Evolutionary conservation across 2,113 vertebrate genomes (phyloP), one percentile per base, ranked within the genome.

Genomic region (Anarhynchus alexandrinus): DNA sequence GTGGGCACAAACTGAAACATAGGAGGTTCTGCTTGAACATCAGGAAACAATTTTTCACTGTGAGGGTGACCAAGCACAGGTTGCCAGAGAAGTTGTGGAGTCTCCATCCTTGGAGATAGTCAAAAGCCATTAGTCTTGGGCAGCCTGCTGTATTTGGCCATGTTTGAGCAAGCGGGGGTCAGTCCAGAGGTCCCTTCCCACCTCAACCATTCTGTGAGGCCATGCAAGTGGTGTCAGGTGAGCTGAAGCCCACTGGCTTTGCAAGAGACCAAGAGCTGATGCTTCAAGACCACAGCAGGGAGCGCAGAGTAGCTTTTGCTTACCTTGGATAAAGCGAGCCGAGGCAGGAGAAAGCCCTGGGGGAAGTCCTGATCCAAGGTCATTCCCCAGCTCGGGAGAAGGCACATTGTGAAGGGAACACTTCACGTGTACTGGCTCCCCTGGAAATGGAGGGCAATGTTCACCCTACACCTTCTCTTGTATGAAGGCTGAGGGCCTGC

Each of bases 391-490:
- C 57, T 12, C 1, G 0, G 45, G 32, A 67, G 74, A 59, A 67
- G 52, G 38, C 18, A 12, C 2, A 1, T 9, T 22, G 74, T 12
- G 38, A 15, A 42, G 69, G 59, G 12, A 65, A 19, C 34, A 5
- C 25, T 13, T 61, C 38, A 8, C 1, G 0, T 20, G 19, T n/a
- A 8, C 30, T 17, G 67, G 42, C 29, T 88, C 3, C n/a, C 22
- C 26, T 43, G 70, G 45, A 4, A 43, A 20, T 40, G 70, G 51
- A 54, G 30, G 40, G 51, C 15, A 20, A 2, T 1, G 45, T 8
- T 43, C n/a, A 10, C 2, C 25, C 8, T 36, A 7, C 34, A 9
- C 51, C 15, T 7, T 5, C 29, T 1, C 59, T 32, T 5, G 2
- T 2, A 4, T 1, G 23, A 29, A 32, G 40, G 66, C 29, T 3